Evolutionary conservation across 2,888 invertebrate genomes (phyloP).

Genomic region (Agelastica alni): DNA sequence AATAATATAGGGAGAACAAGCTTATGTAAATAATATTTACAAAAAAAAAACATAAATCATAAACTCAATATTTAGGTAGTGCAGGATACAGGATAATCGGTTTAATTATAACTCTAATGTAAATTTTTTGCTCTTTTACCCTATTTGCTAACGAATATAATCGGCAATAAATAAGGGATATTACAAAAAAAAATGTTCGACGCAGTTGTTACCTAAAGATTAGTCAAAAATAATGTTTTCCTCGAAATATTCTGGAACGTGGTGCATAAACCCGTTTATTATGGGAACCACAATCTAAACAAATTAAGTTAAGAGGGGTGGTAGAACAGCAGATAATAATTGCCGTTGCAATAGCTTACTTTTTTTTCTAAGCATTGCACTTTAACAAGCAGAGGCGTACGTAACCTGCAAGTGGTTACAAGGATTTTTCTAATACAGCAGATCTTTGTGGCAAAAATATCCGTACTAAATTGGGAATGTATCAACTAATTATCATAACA

Average conservation of each 20-base stretch:
- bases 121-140: neutral
- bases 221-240: conserved; percentile 24
- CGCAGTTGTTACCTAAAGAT: conserved; percentile 25
- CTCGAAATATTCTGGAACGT: neutral
- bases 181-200: conserved; percentile 11
- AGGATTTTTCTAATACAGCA: too few relatives aligned
- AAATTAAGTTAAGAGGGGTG: conserved; percentile 29
- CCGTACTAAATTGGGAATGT: too few relatives aligned
- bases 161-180: conserved; percentile 17
- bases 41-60: too few relatives aligned
- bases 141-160: conserved; percentile 7
- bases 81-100: neutral
- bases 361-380: conserved; percentile 22
- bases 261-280: conserved; percentile 26
- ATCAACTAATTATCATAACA: too few relatives aligned
- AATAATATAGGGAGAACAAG: too few relatives aligned
- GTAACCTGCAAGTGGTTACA: too few relatives aligned
- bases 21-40: too few relatives aligned
- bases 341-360: conserved; percentile 31
- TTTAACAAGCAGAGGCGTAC: conserved; percentile 9
- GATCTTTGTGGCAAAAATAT: too few relatives aligned
- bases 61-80: too few relatives aligned
- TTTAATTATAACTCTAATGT: neutral
- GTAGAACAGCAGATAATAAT: conserved; percentile 30
- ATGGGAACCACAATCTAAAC: conserved; percentile 26